A percentile compares a stretch with the other conserved stretches of the same genome.
Conservation (phyloP, 1,140 invertebrate genomes). For the Himalopsyche phryganea region DNA sequence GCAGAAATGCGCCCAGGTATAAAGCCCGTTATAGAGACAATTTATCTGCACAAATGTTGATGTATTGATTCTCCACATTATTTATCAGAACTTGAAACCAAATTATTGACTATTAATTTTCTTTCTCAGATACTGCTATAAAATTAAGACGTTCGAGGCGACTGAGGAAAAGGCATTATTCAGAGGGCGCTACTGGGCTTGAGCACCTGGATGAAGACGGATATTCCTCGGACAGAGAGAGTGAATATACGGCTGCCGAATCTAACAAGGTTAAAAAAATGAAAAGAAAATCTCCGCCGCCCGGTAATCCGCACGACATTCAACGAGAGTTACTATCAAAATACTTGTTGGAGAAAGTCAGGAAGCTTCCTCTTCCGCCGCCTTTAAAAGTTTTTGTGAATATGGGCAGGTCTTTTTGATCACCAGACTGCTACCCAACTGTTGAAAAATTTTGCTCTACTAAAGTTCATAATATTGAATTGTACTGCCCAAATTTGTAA, state of each 20-base stretch:
- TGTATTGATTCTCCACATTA: too few species aligned
- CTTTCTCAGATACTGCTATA: neutral
- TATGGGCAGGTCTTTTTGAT: slow-evolving; percentile 26
- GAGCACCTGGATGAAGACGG: slow-evolving; percentile 8
- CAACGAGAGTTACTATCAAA: slow-evolving; percentile 13
- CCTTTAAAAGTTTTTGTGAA: slow-evolving; percentile 26
- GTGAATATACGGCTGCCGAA: neutral
- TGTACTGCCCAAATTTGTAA: too few species aligned
- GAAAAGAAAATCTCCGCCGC: slow-evolving; percentile 16
- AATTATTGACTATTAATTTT: neutral
- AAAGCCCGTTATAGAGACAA: too few species aligned
- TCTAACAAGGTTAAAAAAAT: slow-evolving; percentile 19
- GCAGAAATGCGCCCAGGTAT: too few species aligned
- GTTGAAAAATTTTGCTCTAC: too few species aligned
- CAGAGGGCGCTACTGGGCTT: neutral
- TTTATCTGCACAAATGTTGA: too few species aligned
- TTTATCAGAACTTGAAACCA: too few species aligned
- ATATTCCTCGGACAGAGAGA: slow-evolving; percentile 20
- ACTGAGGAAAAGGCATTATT: slow-evolving; percentile 25
- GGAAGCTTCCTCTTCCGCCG: slow-evolving; percentile 20
- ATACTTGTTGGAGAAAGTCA: slow-evolving; percentile 16
- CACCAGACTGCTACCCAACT: slow-evolving; percentile 3
- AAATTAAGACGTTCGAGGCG: slow-evolving; percentile 7
- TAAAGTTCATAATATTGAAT: too few species aligned
- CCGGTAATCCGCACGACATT: slow-evolving; percentile 21